A percentile compares a stretch with the other conserved stretches of the same genome.
These are phyloP conservation scores for Thamnophis sirtalis DNA, from an alignment of 2,113 vertebrate genomes.

Conservation along the genomic window DNA sequence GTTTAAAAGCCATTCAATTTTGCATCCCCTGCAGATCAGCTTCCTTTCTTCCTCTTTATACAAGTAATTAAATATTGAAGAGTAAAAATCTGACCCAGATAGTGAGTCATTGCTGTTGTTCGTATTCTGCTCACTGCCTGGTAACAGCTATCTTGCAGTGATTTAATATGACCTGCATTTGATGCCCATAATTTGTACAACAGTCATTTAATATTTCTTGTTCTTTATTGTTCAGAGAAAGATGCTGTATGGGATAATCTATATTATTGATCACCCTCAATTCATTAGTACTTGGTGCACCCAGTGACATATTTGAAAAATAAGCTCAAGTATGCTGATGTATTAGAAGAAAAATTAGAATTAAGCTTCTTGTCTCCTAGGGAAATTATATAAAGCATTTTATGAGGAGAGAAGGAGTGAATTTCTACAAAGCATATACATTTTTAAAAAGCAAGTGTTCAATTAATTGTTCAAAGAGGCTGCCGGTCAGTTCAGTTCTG, in stretches of 20 bases:
- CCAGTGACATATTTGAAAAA: constrained; percentile 28
- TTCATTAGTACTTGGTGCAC: constrained; percentile 6
- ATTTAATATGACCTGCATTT: constrained; percentile 15
- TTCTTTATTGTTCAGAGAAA: constrained; percentile 25
- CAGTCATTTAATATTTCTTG: constrained; percentile 31
- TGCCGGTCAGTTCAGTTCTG: constrained; percentile 43
- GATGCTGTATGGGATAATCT: constrained; percentile 41
- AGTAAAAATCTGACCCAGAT: neutral
- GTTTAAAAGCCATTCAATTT: neutral
- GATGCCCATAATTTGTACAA: constrained; percentile 6
- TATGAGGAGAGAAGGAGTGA: neutral
- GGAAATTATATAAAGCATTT: neutral
- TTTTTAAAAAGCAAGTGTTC: constrained; percentile 49
- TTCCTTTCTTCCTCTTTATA: neutral
- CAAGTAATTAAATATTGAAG: neutral
- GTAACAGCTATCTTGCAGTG: neutral
- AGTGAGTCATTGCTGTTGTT: neutral
- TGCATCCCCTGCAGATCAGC: neutral
- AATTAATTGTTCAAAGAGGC: constrained; percentile 27
- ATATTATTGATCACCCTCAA: constrained; percentile 19
- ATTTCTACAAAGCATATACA: constrained; percentile 5
- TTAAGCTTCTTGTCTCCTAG: neutral
- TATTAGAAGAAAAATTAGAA: constrained; percentile 7
- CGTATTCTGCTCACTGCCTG: neutral
- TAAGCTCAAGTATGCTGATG: constrained; percentile 1